Evolutionary conservation across 2,888 invertebrate genomes (phyloP).

Genomic region (Halictus quadricinctus): DNA sequence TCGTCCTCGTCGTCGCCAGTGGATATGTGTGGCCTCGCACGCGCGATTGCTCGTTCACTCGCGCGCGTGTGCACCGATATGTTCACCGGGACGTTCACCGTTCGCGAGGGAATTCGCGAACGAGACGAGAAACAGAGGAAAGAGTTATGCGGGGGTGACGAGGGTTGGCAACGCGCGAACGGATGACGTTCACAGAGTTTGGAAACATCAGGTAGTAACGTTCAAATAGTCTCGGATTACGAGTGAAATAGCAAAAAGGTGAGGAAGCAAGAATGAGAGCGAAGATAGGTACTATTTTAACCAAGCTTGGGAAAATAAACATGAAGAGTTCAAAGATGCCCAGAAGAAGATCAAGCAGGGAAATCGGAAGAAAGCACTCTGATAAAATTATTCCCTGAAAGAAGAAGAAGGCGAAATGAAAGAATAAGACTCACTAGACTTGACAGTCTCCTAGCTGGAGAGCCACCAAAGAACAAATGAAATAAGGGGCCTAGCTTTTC

Average conservation of each 20-base stretch:
- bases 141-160: background rate
- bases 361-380: too few species aligned
- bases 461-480: background rate
- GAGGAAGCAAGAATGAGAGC: background rate
- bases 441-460: too few species aligned
- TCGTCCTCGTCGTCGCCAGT: background rate
- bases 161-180: background rate
- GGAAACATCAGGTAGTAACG: background rate
- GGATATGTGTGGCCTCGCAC: background rate
- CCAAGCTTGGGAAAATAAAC: too few species aligned
- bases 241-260: background rate
- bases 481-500: background rate
- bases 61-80: background rate
- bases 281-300: too few species aligned
- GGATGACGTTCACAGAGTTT: constrained; percentile 22
- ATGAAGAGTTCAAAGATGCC: too few species aligned
- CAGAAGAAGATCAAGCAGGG: too few species aligned
- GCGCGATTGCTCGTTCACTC: background rate
- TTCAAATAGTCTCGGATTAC: background rate
- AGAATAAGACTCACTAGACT: too few species aligned
- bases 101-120: background rate
- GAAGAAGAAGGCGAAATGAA: too few species aligned
- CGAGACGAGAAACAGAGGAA: background rate
- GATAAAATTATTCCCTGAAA: too few species aligned
- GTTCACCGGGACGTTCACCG: background rate